Evolutionary conservation across 2,113 vertebrate genomes (phyloP).

Genomic region (Macrotus californicus): DNA sequence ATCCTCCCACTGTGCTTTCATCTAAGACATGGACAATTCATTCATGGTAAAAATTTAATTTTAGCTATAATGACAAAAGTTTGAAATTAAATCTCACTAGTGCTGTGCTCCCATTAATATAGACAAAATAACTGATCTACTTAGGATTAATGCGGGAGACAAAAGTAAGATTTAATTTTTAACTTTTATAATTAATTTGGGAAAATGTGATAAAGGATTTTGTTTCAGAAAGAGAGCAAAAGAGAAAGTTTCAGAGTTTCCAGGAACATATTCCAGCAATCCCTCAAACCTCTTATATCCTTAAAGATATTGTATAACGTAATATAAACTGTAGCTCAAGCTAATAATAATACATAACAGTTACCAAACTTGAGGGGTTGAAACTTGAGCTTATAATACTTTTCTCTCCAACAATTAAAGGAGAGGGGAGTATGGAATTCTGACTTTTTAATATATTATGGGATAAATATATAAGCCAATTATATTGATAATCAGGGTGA

Average conservation of each 20-base stretch:
- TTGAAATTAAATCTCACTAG: conserved; percentile 86
- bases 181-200: conserved; percentile 85
- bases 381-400: not conserved
- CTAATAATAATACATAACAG: conserved; percentile 47
- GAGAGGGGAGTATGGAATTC: not conserved
- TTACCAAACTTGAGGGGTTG: conserved; percentile 30
- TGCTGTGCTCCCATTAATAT: conserved; percentile 83
- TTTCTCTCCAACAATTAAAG: not conserved
- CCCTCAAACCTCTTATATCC: conserved; percentile 61
- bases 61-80: conserved; percentile 86
- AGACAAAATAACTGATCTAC: conserved; percentile 81
- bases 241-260: conserved; percentile 50
- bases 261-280: not conserved
- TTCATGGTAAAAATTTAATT: conserved; percentile 86
- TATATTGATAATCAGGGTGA: not conserved
- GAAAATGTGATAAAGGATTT: conserved; percentile 83
- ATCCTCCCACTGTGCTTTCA: conserved; percentile 82
- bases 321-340: conserved; percentile 66
- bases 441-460: not conserved
- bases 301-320: conserved; percentile 68
- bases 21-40: conserved; percentile 82
- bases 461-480: not conserved
- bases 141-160: conserved; percentile 83
- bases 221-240: conserved; percentile 75
- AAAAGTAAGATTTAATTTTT: conserved; percentile 86